These are phyloP conservation scores for Brachypterus glaber DNA, from an alignment of 2,888 invertebrate genomes.

Conservation along the genomic window DNA sequence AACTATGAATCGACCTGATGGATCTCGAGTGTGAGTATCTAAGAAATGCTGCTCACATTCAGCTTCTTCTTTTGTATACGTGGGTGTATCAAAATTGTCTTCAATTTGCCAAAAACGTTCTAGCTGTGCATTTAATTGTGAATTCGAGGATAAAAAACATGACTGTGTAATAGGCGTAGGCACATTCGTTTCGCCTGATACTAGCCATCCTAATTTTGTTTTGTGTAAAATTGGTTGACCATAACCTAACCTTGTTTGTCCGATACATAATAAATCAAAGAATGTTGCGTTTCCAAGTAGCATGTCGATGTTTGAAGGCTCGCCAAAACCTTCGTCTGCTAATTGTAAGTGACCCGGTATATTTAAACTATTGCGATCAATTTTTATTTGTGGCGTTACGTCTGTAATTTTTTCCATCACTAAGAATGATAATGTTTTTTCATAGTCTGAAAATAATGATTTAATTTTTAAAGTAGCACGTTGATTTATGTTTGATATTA, in stretches of 20 bases:
- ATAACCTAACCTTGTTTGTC: constrained; percentile 1
- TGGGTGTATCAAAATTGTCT: constrained; percentile 7
- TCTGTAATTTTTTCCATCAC: constrained; percentile 13
- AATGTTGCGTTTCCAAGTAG: constrained; percentile 15
- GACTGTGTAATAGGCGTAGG: neutral
- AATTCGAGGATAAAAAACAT: neutral
- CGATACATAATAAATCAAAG: neutral
- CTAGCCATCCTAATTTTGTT: constrained; percentile 19
- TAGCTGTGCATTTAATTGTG: constrained; percentile 12
- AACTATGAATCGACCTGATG: too few relatives aligned
- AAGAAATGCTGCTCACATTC: constrained; percentile 19
- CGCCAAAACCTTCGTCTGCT: constrained; percentile 7
- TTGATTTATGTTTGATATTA: neutral
- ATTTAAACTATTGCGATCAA: neutral
- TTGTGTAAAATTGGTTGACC: constrained; percentile 11
- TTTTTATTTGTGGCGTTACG: constrained; percentile 6
- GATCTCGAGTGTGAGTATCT: constrained; percentile 1
- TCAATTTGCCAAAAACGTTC: constrained; percentile 21
- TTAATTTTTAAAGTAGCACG: neutral
- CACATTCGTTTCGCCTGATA: constrained; percentile 10
- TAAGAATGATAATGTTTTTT: constrained; percentile 8
- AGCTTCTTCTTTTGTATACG: constrained; percentile 15
- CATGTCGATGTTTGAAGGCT: constrained; percentile 21
- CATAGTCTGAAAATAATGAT: constrained; percentile 2
- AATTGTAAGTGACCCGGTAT: neutral